Base-by-base conservation (phyloP, 2,888 invertebrate species). In the Hirtodrosophila trivittata region DNA sequence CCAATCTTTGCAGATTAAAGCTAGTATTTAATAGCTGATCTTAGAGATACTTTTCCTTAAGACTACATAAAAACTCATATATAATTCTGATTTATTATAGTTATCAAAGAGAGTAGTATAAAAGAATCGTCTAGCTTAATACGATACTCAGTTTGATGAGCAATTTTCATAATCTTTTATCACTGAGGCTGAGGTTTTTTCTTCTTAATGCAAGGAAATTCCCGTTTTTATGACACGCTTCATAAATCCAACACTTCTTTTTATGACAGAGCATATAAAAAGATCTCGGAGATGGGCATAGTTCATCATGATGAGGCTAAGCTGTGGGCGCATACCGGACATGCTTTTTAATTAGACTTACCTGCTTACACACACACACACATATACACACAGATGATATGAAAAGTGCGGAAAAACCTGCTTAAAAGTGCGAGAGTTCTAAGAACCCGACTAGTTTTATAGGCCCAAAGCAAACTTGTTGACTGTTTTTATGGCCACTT, bases 381-480 rank as follows among this genome's bases (percentile, higher is more conserved):
- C 42, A n/a, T 3, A 1, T 4, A 26, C 33, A 3, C 18, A 9
- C 7, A 10, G 10, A 16, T 16, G 38, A 54, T 35, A 46, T 75
- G 56, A 58, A 52, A 59, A 66, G 38, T 67, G 77, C 73, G 63
- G 81, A 77, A 77, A 78, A 78, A 74, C 65, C 68, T 43, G 67
- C 75, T 71, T 45, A 42, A 13, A 35, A 21, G 30, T 5, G 16
- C 10, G 37, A 57, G 18, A 64, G 68, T 80, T 86, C 86, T 83
- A 56, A 80, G 80, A 80, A 80, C 63, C 69, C 83, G 68, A 46
- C 66, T 56, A 42, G 43, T 63, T 77, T 80, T 66, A 82, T 82
- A 77, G 78, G 62, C 64, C 62, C 69, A 43, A 51, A 47, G 12
- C 57, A 77, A 82, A 86, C 80, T 64, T 58, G 86, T 86, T 80